A percentile compares a stretch with the other conserved stretches of the same genome.
phyloP scores from a whole-genome alignment of 2,888 invertebrate genomes.

The Amphipyra berbera region DNA sequence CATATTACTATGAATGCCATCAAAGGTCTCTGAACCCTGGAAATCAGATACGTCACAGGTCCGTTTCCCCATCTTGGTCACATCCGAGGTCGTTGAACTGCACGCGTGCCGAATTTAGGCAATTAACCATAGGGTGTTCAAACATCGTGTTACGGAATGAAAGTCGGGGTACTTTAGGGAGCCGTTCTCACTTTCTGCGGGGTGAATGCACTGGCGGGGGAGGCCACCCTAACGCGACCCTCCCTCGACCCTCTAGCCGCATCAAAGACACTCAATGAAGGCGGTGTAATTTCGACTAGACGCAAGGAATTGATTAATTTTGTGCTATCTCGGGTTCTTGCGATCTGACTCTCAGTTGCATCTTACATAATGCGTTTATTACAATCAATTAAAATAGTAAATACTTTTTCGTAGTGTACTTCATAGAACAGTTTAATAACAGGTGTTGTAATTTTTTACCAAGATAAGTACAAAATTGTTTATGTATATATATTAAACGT shows the following conservation, averaged over 20 bases:
- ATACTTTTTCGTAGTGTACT: no score
- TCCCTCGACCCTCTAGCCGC: conserved; percentile 78
- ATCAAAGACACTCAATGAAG: conserved; percentile 84
- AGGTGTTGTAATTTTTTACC: no score
- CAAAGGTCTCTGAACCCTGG: conserved; percentile 60
- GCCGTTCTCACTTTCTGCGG: conserved; percentile 86
- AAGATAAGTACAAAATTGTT: no score
- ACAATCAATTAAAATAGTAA: not conserved
- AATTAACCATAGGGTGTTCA: conserved; percentile 85
- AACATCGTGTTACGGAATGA: conserved; percentile 79
- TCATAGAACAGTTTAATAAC: no score
- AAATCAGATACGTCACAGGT: conserved; percentile 61
- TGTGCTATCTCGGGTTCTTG: conserved; percentile 36
- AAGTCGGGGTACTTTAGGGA: conserved; percentile 75
- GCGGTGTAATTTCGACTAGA: conserved; percentile 67
- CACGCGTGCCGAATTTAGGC: conserved; percentile 79
- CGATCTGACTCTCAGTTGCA: conserved; percentile 22
- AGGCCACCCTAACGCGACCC: conserved; percentile 77
- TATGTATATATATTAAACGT: not conserved
- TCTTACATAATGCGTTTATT: not conserved
- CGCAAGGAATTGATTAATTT: conserved; percentile 57
- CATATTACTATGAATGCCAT: conserved; percentile 1
- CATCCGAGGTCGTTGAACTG: conserved; percentile 79
- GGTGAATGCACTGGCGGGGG: conserved; percentile 88
- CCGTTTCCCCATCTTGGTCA: conserved; percentile 64